Base-by-base conservation (phyloP, 2,113 vertebrate species). In the Odontophorus gujanensis region DNA sequence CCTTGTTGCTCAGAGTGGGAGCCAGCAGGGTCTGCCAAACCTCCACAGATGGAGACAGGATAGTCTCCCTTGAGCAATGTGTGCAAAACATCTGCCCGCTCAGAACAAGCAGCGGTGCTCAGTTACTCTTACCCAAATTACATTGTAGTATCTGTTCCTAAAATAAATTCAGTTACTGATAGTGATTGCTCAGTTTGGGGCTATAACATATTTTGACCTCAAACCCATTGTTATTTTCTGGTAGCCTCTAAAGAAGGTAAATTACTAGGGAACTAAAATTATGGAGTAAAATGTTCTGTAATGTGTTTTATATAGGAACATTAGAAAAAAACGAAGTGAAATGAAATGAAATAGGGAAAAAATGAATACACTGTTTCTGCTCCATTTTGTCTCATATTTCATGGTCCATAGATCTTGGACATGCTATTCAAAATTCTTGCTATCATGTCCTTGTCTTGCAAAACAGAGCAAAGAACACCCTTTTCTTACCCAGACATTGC, bases 121-220 rank as follows among this genome's bases (percentile, higher is more conserved):
- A 1, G 42, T 32, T 25, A 28, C 16, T 43, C 1, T 1, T 57
- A 25, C 42, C n/a, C 59, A 76, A n/a, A 62, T 11, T 2, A 2
- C 30, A 3, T 28, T 18, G 9, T 36, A 66, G 21, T 5, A 1
- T 14, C 34, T 0, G 0, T 38, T 38, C 34, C 74, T 68, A 14
- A 67, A 45, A 68, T 18, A 5, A 55, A 7, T 57, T 72, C 34
- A 13, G 74, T 72, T 65, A 50, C 19, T 77, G 34, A 32, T 50
- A 59, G 77, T 8, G 48, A 15, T 58, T 53, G 22, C 42, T 90
- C 36, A 55, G 5, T 8, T 8, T 32, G 7, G 8, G 30, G 6
- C 34, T 34, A 24, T 28, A 21, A n/a, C 3, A 32, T 4, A 19
- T 53, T 87, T 53, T 42, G 48, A 28, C 50, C 50, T 51, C 40